A percentile compares a stretch with the other conserved stretches of the same genome.
phyloP scores from a whole-genome alignment of 2,888 invertebrate species.

The Drosophila phalerata region DNA sequence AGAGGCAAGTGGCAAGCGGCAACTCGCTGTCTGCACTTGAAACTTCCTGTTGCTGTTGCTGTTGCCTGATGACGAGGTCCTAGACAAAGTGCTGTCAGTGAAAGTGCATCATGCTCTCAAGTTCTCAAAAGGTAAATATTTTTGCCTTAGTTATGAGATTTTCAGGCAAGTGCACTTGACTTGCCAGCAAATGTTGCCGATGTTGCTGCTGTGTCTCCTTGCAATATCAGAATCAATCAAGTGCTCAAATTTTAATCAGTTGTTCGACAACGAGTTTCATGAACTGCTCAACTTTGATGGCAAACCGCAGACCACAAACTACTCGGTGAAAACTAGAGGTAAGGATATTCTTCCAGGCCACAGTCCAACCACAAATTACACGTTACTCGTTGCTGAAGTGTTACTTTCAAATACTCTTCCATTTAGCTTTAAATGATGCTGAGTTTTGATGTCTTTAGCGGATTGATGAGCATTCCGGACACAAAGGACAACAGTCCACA shows the following conservation, averaged over 20 bases:
- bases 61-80: constrained; percentile 18
- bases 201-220: constrained; percentile 1
- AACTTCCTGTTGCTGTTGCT: background rate
- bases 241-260: constrained; percentile 76
- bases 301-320: constrained; percentile 49
- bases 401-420: constrained; percentile 11
- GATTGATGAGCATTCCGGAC: constrained; percentile 70
- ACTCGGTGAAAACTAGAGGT: background rate
- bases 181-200: constrained; percentile 8
- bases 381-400: constrained; percentile 36
- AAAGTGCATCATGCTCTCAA: constrained; percentile 53
- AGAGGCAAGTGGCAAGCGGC: constrained; percentile 7
- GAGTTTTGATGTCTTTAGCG: constrained; percentile 71
- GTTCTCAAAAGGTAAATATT: constrained; percentile 77
- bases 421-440: constrained; percentile 27
- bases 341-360: background rate
- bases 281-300: constrained; percentile 66
- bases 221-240: constrained; percentile 71
- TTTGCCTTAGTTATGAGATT: constrained; percentile 73
- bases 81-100: constrained; percentile 41
- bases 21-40: background rate
- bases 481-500: constrained; percentile 20
- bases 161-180: constrained; percentile 50
- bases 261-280: constrained; percentile 60
- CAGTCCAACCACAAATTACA: constrained; percentile 67